Base-by-base conservation (phyloP, 2,797 vertebrate species). In the Pteronotus mesoamericanus region DNA sequence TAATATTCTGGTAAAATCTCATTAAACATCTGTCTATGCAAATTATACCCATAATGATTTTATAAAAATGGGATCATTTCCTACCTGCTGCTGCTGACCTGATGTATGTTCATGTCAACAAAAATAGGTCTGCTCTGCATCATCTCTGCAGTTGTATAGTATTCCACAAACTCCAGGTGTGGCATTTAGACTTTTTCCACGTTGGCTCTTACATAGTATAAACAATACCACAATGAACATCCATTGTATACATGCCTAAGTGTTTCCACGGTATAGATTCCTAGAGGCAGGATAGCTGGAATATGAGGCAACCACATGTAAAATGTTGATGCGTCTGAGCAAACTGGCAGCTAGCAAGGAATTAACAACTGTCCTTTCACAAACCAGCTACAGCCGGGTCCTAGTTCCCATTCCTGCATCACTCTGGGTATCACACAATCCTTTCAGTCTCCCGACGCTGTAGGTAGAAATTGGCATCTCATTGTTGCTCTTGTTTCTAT, bases 361-460 rank as follows among this genome's bases (percentile, higher is more conserved):
- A 9, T 6, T 9, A 8, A n/a, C 21, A 1, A 5, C 1, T 16
- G 8, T 21, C 14, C 19, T 15, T 53, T 53, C 19, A 1, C 51
- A 32, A 15, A 48, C 10, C 6, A 11, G 37, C 12, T 1, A 1
- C 16, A 4, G 5, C 32, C 0, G 72, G 34, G 18, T 14, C 74
- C 55, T 14, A 5, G 48, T 6, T 4, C 64, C 74, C 26, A 19
- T 5, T 15, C 24, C 16, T 9, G 1, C 5, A 1, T 19, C 74
- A 2, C 18, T 10, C 39, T 2, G 6, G 4, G 4, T 0, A 1
- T n/a, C 12, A 4, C 34, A 1, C n/a, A 1, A 0, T 5, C 12
- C 72, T 37, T 42, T n/a, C 8, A 1, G 2, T 6, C 32, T 32
- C 34, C 19, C 1, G 2, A 7, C 3, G 5, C 19, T 8, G 0